Conservation (phyloP, 2,888 invertebrate species). For the Cephus pygmeus region DNA sequence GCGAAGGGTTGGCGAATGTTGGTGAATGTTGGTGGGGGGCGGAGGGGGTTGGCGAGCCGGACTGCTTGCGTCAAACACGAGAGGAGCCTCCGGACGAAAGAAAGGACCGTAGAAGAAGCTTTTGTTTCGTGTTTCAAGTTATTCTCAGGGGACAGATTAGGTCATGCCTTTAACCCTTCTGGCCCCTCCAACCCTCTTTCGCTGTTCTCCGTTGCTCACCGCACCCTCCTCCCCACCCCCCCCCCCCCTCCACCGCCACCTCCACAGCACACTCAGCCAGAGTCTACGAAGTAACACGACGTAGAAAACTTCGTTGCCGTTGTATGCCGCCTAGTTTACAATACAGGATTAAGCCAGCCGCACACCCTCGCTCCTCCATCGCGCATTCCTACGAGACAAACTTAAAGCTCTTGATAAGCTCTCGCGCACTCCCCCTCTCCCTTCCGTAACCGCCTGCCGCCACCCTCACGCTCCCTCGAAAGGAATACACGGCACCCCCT, state of each 20-base stretch:
- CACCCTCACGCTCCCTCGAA: background rate
- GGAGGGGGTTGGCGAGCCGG: background rate
- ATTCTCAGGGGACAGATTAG: slow-evolving; percentile 60
- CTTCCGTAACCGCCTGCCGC: background rate
- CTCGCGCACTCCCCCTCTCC: slow-evolving; percentile 34
- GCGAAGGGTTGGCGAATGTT: background rate
- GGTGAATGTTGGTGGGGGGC: background rate
- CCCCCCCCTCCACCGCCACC: too few relatives aligned
- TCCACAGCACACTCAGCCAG: background rate
- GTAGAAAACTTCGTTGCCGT: slow-evolving; percentile 53
- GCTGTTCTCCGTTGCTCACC: background rate
- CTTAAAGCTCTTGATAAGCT: slow-evolving; percentile 62
- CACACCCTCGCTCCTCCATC: slow-evolving; percentile 22
- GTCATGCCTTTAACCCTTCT: slow-evolving; percentile 22
- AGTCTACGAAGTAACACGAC: slow-evolving; percentile 20
- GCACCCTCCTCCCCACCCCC: too few relatives aligned
- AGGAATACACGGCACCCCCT: slow-evolving; percentile 20
- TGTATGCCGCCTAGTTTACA: slow-evolving; percentile 59
- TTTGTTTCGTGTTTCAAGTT: slow-evolving; percentile 58
- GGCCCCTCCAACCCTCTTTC: background rate
- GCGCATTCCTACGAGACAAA: slow-evolving; percentile 44
- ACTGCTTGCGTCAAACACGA: slow-evolving; percentile 15
- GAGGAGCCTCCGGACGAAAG: slow-evolving; percentile 26
- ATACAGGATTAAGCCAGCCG: slow-evolving; percentile 59
- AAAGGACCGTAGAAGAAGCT: slow-evolving; percentile 30